These are phyloP conservation scores for Napeogenes sylphis DNA, from an alignment of 2,888 invertebrate genomes.

Conservation along the genomic window DNA sequence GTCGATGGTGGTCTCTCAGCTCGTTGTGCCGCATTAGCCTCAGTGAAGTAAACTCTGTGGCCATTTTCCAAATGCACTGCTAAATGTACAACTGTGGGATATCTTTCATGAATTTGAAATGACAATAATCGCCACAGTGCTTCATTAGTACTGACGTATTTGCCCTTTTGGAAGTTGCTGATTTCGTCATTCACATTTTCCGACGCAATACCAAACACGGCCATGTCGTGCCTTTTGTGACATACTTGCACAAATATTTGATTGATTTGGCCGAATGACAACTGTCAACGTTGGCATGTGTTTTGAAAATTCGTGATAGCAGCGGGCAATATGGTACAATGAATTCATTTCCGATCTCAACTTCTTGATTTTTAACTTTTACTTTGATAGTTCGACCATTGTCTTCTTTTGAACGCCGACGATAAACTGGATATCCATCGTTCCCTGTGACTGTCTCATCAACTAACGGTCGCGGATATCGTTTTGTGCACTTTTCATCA, in stretches of 20 bases:
- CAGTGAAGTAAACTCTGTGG: too few relatives aligned
- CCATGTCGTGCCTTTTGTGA: constrained; percentile 53
- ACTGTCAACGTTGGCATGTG: constrained; percentile 33
- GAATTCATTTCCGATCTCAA: constrained; percentile 30
- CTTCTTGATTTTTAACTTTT: constrained; percentile 30
- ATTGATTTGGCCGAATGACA: constrained; percentile 34
- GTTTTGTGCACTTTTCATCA: constrained; percentile 42
- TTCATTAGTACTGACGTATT: constrained; percentile 36
- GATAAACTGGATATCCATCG: constrained; percentile 33
- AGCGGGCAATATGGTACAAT: constrained; percentile 33
- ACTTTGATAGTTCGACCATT: constrained; percentile 30
- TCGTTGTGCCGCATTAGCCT: too few relatives aligned
- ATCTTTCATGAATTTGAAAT: constrained; percentile 33
- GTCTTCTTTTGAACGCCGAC: constrained; percentile 33
- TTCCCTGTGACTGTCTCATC: constrained; percentile 34
- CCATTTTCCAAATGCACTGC: too few relatives aligned
- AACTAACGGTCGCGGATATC: constrained; percentile 32
- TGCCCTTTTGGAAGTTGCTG: constrained; percentile 36
- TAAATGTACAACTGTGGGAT: too few relatives aligned
- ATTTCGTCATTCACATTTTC: constrained; percentile 37
- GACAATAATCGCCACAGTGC: constrained; percentile 35
- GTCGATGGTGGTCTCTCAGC: too few relatives aligned
- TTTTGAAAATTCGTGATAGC: constrained; percentile 30
- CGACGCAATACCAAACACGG: constrained; percentile 39
- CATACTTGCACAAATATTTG: constrained; percentile 44